These are phyloP conservation scores for Zoanthus sansibaricus DNA, from an alignment of 92 coral and sea anemone genomes.

Conservation along the genomic window DNA sequence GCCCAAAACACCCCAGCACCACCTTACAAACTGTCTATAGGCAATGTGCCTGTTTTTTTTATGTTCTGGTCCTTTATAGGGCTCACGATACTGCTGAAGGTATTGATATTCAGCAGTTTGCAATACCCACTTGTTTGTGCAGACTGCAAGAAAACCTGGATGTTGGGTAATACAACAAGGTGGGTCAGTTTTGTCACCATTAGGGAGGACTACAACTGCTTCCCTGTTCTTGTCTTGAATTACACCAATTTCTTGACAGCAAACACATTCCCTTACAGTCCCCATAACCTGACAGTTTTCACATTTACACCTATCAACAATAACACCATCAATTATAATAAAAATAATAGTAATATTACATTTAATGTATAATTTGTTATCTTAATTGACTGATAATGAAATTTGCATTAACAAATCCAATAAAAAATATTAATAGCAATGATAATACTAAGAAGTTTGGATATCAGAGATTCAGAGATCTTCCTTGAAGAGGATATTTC, in stretches of 20 bases:
- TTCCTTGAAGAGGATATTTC: background rate
- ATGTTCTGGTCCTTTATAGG: constrained; percentile 25
- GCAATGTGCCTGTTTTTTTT: constrained; percentile 54
- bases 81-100: constrained; percentile 14
- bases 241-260: constrained; percentile 17
- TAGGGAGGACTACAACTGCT: constrained; percentile 5
- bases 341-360: background rate
- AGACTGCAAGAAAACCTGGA: constrained; percentile 26
- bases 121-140: constrained; percentile 27
- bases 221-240: constrained; percentile 18
- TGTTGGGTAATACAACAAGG: constrained; percentile 13
- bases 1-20: constrained; percentile 54
- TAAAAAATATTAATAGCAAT: background rate
- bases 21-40: constrained; percentile 40
- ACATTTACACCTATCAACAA: constrained; percentile 17
- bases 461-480: background rate
- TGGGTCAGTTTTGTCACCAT: background rate
- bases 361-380: background rate
- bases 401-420: background rate
- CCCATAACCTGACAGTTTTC: constrained; percentile 26
- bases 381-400: background rate
- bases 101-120: constrained; percentile 22
- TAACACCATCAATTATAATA: background rate
- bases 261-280: constrained; percentile 14
- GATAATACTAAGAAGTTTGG: background rate